Percentiles rank a stretch among this genome's conserved stretches.
These are phyloP conservation scores for Elgonia sp. DNA, from an alignment of 2,888 invertebrate species.

Conservation along the genomic window DNA sequence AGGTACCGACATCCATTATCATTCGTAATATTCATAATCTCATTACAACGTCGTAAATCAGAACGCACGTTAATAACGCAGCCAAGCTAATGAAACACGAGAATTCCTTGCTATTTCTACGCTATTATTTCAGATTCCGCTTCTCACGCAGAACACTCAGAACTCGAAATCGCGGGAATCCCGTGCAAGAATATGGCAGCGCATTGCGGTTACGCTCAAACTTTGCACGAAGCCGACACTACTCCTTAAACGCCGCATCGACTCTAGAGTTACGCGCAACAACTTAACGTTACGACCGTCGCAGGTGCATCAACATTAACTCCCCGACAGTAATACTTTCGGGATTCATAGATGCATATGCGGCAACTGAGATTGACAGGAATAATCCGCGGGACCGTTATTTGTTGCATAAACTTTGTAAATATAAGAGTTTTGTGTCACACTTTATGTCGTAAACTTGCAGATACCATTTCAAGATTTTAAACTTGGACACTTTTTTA, in stretches of 20 bases:
- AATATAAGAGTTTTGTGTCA: not conserved
- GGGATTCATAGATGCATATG: constrained; percentile 47
- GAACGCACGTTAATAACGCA: constrained; percentile 65
- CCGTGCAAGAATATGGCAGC: constrained; percentile 56
- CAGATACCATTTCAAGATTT: too few species aligned
- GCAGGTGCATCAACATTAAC: constrained; percentile 75
- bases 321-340: constrained; percentile 57
- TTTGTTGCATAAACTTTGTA: constrained; percentile 54
- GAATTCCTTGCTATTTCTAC: constrained; percentile 67
- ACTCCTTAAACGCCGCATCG: constrained; percentile 52
- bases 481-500: not conserved
- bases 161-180: constrained; percentile 47
- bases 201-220: constrained; percentile 71
- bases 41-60: constrained; percentile 71
- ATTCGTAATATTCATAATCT: constrained; percentile 75
- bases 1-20: constrained; percentile 62
- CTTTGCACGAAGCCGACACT: constrained; percentile 48
- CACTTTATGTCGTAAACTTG: too few species aligned
- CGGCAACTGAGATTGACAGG: constrained; percentile 62
- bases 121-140: constrained; percentile 72
- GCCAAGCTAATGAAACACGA: constrained; percentile 71
- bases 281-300: constrained; percentile 66
- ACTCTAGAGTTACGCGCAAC: constrained; percentile 45
- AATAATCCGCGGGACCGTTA: constrained; percentile 64
- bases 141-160: constrained; percentile 61